Evolutionary conservation across 2,797 vertebrate species (phyloP).

Genomic region (Chelon labrosus): DNA sequence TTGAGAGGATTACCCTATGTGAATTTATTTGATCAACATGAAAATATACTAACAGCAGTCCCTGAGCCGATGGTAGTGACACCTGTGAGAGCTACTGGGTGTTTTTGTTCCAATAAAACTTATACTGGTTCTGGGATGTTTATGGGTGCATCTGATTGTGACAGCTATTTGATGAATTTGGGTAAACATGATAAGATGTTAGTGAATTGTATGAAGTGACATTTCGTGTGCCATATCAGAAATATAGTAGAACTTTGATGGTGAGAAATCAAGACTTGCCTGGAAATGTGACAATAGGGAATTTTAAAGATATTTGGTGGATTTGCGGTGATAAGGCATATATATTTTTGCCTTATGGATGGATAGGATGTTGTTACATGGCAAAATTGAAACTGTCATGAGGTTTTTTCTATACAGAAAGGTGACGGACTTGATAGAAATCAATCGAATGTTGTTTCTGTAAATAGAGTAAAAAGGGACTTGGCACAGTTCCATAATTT

Average conservation of each 20-base stretch:
- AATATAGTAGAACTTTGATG: not conserved
- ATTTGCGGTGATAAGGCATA: not conserved
- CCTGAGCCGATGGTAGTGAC: not conserved
- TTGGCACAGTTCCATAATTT: too few relatives aligned
- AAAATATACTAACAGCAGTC: not conserved
- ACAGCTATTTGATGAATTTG: not conserved
- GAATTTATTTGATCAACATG: not conserved
- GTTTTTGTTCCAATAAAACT: not conserved
- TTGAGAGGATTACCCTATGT: not conserved
- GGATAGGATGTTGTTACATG: not conserved
- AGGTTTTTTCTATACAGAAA: not conserved
- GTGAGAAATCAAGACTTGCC: too few relatives aligned
- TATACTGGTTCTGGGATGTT: not conserved
- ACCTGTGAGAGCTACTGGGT: not conserved
- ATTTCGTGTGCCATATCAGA: not conserved
- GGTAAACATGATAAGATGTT: not conserved
- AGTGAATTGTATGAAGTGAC: not conserved
- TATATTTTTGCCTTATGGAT: not conserved
- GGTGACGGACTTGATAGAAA: too few relatives aligned
- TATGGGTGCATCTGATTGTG: conserved; percentile 2
- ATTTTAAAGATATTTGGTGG: not conserved
- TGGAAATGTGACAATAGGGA: too few relatives aligned
- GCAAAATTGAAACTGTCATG: conserved; percentile 1
- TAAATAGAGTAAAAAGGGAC: too few relatives aligned
- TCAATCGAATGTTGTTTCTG: too few relatives aligned